A percentile compares a stretch with the other conserved stretches of the same genome.
These are phyloP conservation scores for Dasysyrphus albostriatus DNA, from an alignment of 2,888 invertebrate species.

Conservation along the genomic window DNA sequence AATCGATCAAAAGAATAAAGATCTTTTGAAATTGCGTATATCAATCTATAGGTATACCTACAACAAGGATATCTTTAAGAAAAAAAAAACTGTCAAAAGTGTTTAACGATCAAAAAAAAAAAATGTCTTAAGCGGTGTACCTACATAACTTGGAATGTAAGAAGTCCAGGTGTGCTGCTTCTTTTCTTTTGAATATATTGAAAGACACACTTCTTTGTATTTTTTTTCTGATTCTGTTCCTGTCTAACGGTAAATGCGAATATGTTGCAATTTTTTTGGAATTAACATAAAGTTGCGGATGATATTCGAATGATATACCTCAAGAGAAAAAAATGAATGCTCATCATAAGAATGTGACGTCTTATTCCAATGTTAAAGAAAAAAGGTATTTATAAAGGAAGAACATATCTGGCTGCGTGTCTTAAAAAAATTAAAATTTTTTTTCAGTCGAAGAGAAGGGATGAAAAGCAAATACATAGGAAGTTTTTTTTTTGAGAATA, in stretches of 20 bases:
- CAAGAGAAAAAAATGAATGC: background rate
- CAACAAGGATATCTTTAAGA: conserved; percentile 18
- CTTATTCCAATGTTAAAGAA: too few relatives aligned
- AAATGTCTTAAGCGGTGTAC: conserved; percentile 37
- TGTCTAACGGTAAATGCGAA: conserved; percentile 59
- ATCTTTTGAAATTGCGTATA: conserved; percentile 15
- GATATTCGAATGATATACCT: background rate
- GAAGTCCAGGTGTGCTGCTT: conserved; percentile 62
- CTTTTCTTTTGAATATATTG: conserved; percentile 24
- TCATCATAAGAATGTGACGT: too few relatives aligned
- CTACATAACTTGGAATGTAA: background rate
- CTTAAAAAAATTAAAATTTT: too few relatives aligned
- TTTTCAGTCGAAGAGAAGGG: too few relatives aligned
- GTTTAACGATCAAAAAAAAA: conserved; percentile 44
- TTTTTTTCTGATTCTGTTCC: conserved; percentile 31
- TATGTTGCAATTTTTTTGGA: conserved; percentile 26
- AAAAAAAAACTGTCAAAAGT: conserved; percentile 17
- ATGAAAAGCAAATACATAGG: too few relatives aligned
- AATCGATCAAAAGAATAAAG: conserved; percentile 40
- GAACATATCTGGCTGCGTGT: too few relatives aligned
- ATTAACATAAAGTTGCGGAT: conserved; percentile 57
- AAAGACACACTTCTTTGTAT: conserved; percentile 17
- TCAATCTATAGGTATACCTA: background rate
- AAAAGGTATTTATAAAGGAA: too few relatives aligned
- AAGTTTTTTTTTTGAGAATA: too few relatives aligned